phyloP scores from a whole-genome alignment of 2,888 invertebrate genomes.

The Pyrrhosoma nymphula region DNA sequence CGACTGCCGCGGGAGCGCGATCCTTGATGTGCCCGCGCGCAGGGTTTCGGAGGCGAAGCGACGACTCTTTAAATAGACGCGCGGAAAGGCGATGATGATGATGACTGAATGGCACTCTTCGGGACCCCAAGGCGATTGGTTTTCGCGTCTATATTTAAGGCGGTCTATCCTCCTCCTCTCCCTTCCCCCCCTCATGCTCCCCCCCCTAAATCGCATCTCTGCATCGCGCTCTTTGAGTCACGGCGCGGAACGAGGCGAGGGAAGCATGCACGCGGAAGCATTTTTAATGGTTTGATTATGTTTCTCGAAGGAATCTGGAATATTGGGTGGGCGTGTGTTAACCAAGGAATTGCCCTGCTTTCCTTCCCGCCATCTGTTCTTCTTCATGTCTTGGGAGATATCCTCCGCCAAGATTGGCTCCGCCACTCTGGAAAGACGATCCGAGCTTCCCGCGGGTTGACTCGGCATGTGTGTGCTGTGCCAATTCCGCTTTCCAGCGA shows the following conservation, averaged over 20 bases:
- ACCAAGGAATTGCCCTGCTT: background rate
- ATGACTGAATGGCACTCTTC: conserved; percentile 50
- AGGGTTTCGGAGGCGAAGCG: background rate
- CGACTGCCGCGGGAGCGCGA: background rate
- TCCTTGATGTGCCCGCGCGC: conserved; percentile 44
- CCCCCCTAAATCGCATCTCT: background rate
- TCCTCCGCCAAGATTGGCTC: background rate
- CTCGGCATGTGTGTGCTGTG: background rate
- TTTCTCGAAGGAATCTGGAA: background rate
- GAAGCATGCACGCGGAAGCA: conserved; percentile 28
- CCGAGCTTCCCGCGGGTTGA: background rate
- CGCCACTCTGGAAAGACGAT: background rate
- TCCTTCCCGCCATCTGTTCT: background rate
- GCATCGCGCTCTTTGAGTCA: background rate
- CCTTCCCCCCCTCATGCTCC: no score
- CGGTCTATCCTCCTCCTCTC: background rate
- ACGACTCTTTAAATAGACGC: conserved; percentile 40
- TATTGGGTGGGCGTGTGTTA: background rate
- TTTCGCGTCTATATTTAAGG: conserved; percentile 51
- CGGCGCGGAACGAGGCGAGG: background rate
- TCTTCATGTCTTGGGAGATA: background rate
- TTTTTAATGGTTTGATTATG: background rate
- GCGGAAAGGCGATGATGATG: conserved; percentile 24
- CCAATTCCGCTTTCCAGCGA: background rate
- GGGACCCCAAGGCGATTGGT: conserved; percentile 16